Evolutionary conservation across 2,113 vertebrate genomes (phyloP).

Genomic region (Lathamus discolor): DNA sequence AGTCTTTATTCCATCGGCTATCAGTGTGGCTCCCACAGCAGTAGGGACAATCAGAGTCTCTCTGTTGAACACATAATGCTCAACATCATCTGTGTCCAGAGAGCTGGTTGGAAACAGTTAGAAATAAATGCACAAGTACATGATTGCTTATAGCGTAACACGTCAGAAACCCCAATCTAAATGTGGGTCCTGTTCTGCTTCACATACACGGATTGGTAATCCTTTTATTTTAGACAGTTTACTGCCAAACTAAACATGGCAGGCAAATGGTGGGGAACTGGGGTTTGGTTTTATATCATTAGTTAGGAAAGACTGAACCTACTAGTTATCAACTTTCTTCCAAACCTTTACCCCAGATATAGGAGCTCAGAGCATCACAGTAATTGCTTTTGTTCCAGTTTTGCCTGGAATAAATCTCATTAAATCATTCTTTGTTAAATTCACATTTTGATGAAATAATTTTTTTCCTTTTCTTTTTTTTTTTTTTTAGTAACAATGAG

Average conservation of each 20-base stretch:
- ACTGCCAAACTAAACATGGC: background rate
- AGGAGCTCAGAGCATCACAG: background rate
- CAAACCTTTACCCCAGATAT: background rate
- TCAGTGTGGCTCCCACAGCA: background rate
- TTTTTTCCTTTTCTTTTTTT: fast-evolving
- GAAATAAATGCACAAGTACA: background rate
- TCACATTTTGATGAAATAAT: background rate
- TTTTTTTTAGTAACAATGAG: background rate
- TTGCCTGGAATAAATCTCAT: background rate
- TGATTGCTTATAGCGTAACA: background rate
- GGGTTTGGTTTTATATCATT: background rate
- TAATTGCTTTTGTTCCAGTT: background rate
- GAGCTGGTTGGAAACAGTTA: background rate
- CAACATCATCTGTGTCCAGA: background rate
- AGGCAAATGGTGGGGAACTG: background rate
- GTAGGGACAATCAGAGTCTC: background rate
- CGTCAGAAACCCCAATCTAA: background rate
- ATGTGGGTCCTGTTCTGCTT: background rate
- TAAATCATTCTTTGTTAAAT: background rate
- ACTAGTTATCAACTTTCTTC: background rate
- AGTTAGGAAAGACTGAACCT: background rate
- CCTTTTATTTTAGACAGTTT: background rate
- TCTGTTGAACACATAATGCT: background rate
- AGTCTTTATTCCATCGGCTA: background rate
- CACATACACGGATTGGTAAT: background rate